Evolutionary conservation across 2,888 invertebrate species (phyloP), one percentile per base, ranked within the genome.

Genomic region (Dolichopus griseipennis): DNA sequence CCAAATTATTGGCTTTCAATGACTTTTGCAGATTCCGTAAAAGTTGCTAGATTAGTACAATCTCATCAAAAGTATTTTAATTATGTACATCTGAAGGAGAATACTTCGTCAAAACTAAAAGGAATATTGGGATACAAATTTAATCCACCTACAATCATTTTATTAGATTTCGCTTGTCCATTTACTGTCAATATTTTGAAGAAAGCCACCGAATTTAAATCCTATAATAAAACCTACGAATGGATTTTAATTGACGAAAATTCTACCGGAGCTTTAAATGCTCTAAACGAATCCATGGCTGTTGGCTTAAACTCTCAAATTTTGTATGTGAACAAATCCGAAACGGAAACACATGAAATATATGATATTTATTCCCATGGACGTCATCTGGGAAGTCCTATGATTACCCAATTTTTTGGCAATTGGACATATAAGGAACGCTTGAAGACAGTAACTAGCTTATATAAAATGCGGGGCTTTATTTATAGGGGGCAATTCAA

Each of bases 301-400:
- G 72, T 73, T 27, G 79, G 78, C 0, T 76, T 79, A 1, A 80
- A 80, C 70, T 75, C 78, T 3, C 80, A 80, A 68, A 70, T 80
- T 3, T 77, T 76, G 22, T 77, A 74, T 68, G 74, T 77, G 0
- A 78, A 77, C 69, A 52, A 52, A 52, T 18, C 52, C 27, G 20
- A 66, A 68, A 10, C 33, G 21, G 34, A 63, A 15, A 21, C 34
- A 43, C 18, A 22, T 63, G 61, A 22, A 22, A 68, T 79, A 1
- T 78, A 74, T 73, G 79, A 79, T 69, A 67, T 80, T 15, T 78
- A 79, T 68, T 78, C 79, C 0, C 78, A 78, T 68, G 80, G 79
- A 34, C 71, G 75, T 2, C 80, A 80, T 64, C 69, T 80, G 6
- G 74, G 70, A 34, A 70, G 74, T 20, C 64, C 72, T 0, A 67